phyloP scores from a whole-genome alignment of 2,888 invertebrate genomes.

The Pyrocoelia pectoralis region DNA sequence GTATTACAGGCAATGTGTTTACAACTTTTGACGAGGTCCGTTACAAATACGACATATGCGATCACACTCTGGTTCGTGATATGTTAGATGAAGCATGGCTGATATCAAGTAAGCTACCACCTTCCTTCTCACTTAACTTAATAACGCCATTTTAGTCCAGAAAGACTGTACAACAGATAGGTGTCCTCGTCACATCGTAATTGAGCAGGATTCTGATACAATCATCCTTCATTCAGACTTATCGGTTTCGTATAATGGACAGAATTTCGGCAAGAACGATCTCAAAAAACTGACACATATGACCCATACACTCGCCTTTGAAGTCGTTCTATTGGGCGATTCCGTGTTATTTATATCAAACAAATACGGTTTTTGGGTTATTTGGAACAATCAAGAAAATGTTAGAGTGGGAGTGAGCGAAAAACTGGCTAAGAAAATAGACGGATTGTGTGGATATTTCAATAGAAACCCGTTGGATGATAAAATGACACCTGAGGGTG shows the following conservation, averaged over 20 bases:
- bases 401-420: slow-evolving; percentile 74
- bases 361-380: slow-evolving; percentile 76
- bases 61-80: slow-evolving; percentile 80
- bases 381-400: slow-evolving; percentile 70
- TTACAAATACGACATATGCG: slow-evolving; percentile 82
- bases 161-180: slow-evolving; percentile 67
- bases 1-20: slow-evolving; percentile 78
- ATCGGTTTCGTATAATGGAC: slow-evolving; percentile 73
- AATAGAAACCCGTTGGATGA: slow-evolving; percentile 74
- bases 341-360: slow-evolving; percentile 73
- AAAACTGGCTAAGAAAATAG: slow-evolving; percentile 69
- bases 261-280: slow-evolving; percentile 67
- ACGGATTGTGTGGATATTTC: slow-evolving; percentile 83
- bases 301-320: slow-evolving; percentile 63
- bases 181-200: slow-evolving; percentile 71
- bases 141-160: slow-evolving; percentile 61
- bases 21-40: slow-evolving; percentile 81
- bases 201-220: slow-evolving; percentile 67
- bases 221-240: slow-evolving; percentile 70
- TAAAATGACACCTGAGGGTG: slow-evolving; percentile 74
- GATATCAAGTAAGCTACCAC: slow-evolving; percentile 66
- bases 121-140: slow-evolving; percentile 28
- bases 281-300: slow-evolving; percentile 68
- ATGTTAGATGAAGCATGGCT: slow-evolving; percentile 73
- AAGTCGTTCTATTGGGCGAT: slow-evolving; percentile 73